Base-by-base conservation (phyloP, 2,797 vertebrate genomes). In the Cygnus olor region DNA sequence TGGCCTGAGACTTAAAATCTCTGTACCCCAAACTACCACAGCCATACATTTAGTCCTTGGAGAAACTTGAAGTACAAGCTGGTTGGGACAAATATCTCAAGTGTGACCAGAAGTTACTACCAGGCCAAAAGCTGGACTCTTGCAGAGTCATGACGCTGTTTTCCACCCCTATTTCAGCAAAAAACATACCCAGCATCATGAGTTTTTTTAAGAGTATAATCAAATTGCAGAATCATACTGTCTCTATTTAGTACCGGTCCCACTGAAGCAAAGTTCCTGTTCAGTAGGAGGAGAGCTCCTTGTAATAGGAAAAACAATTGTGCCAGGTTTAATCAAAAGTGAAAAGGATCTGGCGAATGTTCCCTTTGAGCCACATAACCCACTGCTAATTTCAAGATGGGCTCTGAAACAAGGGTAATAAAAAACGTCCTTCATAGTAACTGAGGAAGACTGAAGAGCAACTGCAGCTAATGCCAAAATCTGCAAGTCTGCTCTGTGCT, bases 271-370 rank as follows among this genome's bases (percentile, higher is more conserved):
- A 94, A 96, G 93, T 97, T 96, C 86, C 95, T 97, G 92, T 95
- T 96, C 81, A 3, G 94, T 83, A 92, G 95, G 94, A 97, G 86
- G 72, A 97, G 96, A 96, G 96, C 79, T 95, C 89, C 92, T 95
- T 89, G 40, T 91, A 88, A 93, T 40, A 95, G 91, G 91, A 97
- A 97, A 97, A 97, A 96, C 92, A 96, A 92, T 96, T 96, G 97
- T 96, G 80, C 95, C 96, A 97, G 88, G 94, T 97, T 97, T 97
- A 97, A 97, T 96, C 97, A 97, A 96, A 97, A 97, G 89, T 95
- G 95, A 97, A 96, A 97, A 97, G 87, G 90, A 97, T 95, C 95
- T 80, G 61, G 88, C 47, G 80, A 97, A 98, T 95, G 94, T 97
- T 96, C 94, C 96, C 95, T 97, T 93, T 89, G 96, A 97, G 97